A percentile compares a stretch with the other conserved stretches of the same genome.
Evolutionary conservation across 2,888 invertebrate species (phyloP).

Genomic region (Eupithecia dodoneata): DNA sequence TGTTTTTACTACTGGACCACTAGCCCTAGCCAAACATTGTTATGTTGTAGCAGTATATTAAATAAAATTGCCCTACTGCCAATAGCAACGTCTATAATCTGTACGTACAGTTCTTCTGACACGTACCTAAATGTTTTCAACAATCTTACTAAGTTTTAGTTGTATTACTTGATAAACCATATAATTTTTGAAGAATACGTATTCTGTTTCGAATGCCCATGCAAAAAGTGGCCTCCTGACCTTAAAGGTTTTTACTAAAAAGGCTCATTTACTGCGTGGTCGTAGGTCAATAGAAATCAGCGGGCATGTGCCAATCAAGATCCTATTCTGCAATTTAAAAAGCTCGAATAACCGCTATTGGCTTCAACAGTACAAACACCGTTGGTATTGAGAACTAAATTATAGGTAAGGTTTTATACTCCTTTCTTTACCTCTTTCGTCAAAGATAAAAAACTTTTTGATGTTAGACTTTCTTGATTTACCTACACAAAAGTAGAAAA

Average conservation of each 20-base stretch:
- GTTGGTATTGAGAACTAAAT: slow-evolving; percentile 38
- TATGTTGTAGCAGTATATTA: not conserved
- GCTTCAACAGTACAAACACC: slow-evolving; percentile 43
- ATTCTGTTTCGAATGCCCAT: not conserved
- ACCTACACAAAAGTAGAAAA: not conserved
- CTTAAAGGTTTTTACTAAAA: slow-evolving; percentile 6
- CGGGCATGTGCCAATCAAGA: slow-evolving; percentile 3
- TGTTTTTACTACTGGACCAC: not conserved
- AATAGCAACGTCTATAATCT: not conserved
- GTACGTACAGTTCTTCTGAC: not conserved
- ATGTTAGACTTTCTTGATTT: not conserved
- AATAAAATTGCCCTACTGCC: not conserved
- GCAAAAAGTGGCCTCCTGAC: not conserved
- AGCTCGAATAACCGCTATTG: slow-evolving; percentile 49
- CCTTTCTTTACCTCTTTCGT: not conserved
- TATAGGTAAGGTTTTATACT: slow-evolving; percentile 7
- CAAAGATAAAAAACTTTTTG: not conserved
- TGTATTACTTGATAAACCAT: not conserved
- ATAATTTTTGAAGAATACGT: not conserved
- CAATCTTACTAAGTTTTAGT: not conserved
- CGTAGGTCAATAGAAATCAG: slow-evolving; percentile 11
- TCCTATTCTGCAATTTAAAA: slow-evolving; percentile 21
- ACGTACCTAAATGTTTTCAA: not conserved
- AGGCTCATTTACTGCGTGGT: slow-evolving; percentile 6
- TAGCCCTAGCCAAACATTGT: not conserved